Evolutionary conservation across 2,888 invertebrate genomes (phyloP), one percentile per base, ranked within the genome.

Genomic region (Hirtodrosophila histrioides): DNA sequence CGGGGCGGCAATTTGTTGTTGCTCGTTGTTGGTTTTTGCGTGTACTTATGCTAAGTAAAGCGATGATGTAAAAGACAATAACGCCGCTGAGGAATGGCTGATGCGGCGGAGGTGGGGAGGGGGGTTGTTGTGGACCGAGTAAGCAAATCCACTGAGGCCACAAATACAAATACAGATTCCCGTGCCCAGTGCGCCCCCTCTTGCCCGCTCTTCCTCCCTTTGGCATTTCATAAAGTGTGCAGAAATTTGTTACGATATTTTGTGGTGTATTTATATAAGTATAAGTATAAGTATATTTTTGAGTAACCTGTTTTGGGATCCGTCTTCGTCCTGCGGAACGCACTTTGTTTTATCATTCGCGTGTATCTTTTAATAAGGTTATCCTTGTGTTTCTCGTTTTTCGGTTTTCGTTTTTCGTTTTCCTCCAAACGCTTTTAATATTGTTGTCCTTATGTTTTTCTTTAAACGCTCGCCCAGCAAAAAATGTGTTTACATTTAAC

Each of bases 31-130:
- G 65, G 71, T 77, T 66, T 70, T 60, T 62, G 68, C 71, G 82
- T 77, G 81, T 80, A 84, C 82, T 80, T 79, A 77, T 83, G 78
- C 75, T 82, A 84, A 84, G 84, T 84, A 84, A 84, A 88, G 86
- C 84, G 86, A 88, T 84, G 88, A 84, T 84, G 86, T 88, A 84
- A 84, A 83, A 83, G 83, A 87, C 83, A 83, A 83, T 85, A 83
- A 85, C 66, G 61, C 43, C 53, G 43, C 31, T 51, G 35, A 29
- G 39, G 31, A 39, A 35, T 50, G n/a, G 24, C 33, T 12, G 44
- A 39, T 50, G 29, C 7, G 23, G 39, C 35, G 17, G n/a, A 33
- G 31, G 7, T 7, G 11, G 4, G 11, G 10, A 5, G 8, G 4
- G 17, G 7, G 23, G n/a, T 39, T 31, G 2, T 45, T 57, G 75